Evolutionary conservation across 2,113 vertebrate genomes (phyloP), one percentile per base, ranked within the genome.

Genomic region (Oryzias curvinotus): DNA sequence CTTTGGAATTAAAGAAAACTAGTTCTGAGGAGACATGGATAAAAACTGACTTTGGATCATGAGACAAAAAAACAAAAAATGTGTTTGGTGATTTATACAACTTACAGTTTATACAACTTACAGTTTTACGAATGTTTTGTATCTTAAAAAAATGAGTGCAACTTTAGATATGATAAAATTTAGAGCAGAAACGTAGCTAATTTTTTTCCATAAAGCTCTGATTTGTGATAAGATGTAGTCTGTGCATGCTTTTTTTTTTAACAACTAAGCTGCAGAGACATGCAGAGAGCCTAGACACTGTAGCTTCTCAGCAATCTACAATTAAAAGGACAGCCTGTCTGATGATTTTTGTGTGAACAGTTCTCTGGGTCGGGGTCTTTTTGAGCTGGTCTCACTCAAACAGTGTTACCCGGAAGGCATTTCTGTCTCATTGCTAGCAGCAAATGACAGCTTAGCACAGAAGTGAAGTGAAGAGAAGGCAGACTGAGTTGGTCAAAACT

Each of bases 181-280:
- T 60, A 66, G 57, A 68, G 77, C 54, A 66, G 51, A 74, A 75
- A 60, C 73, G 65, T 2, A 67, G 78, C 81, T 83, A 65, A 77
- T 76, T 66, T 54, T 54, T 65, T 73, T 57, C 65, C 60, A 81
- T 79, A 81, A 78, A 76, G 71, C 58, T 75, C 79, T 82, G 78
- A 84, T 83, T 82, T 74, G 68, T 84, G 56, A 59, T 54, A 55
- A 84, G 74, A 87, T 69, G 68, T 72, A 75, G 75, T 82, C 77
- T 84, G 71, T 79, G 81, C 82, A 68, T 74, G 83, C 79, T 75
- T 79, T 78, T 81, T 74, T 86, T 73, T 82, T 81, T 84, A 77
- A 80, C 76, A 63, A 62, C 42, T 26, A 23, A 65, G 77, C 83
- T 85, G 64, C 77, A 59, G 73, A 75, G 80, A 51, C 76, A 74